Conservation (phyloP, 2,797 vertebrate genomes). For the Staurois parvus region DNA sequence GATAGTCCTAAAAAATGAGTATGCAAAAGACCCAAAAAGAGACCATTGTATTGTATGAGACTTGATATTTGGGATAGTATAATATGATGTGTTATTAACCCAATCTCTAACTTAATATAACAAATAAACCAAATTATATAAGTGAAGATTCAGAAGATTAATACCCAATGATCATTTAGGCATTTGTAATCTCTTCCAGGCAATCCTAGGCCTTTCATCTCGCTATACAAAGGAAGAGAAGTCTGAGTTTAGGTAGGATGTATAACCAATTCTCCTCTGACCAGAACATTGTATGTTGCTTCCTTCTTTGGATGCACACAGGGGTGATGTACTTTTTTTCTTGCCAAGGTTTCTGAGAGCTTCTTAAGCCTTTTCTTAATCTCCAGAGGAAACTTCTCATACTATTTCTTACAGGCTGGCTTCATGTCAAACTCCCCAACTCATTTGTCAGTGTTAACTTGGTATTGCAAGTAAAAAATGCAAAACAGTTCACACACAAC, state of each 20-base stretch:
- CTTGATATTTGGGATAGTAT: no score
- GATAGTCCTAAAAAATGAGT: no score
- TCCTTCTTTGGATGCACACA: constrained; percentile 39
- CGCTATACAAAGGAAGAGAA: no score
- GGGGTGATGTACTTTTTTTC: constrained; percentile 80
- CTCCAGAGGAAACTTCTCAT: constrained; percentile 97
- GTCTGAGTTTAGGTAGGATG: constrained; percentile 44
- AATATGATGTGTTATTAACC: no score
- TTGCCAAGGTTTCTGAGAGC: constrained; percentile 90
- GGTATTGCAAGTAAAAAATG: constrained; percentile 97
- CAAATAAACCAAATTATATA: no score
- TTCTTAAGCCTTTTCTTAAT: constrained; percentile 99
- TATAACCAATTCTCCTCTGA: constrained; percentile 25
- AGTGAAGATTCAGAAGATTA: no score
- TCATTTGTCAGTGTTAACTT: constrained; percentile 98
- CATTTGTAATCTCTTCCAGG: no score
- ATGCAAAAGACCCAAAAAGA: no score
- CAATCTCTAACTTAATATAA: no score
- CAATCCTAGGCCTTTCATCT: no score
- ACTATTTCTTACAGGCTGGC: constrained; percentile 98
- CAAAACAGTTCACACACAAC: constrained; percentile 97
- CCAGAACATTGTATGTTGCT: constrained; percentile 13
- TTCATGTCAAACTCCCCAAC: constrained; percentile 99
- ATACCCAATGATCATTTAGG: no score
- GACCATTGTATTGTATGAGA: no score